Evolutionary conservation across 2,888 invertebrate species (phyloP).

Genomic region (Agriotes lineatus): DNA sequence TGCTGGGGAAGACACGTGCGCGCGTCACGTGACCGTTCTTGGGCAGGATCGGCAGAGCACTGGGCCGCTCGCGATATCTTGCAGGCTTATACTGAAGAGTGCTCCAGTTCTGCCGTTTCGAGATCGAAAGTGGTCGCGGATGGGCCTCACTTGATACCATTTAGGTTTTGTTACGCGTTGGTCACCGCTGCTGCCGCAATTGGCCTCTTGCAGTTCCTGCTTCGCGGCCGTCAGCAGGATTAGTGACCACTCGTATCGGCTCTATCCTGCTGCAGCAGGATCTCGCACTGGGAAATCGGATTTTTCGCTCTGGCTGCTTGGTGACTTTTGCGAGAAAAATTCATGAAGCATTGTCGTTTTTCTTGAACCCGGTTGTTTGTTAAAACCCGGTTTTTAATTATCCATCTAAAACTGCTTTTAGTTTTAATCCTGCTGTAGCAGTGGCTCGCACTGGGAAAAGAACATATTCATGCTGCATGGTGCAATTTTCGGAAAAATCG

Average conservation of each 20-base stretch:
- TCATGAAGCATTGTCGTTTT: no score
- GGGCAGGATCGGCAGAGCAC: conserved; percentile 60
- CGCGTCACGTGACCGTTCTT: conserved; percentile 52
- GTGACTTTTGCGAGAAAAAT: no score
- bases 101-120: conserved; percentile 62
- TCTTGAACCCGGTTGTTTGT: no score
- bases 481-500: no score
- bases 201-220: conserved; percentile 58
- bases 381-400: no score
- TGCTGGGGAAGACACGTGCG: conserved; percentile 48
- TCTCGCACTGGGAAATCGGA: no score
- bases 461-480: no score
- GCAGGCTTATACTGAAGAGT: conserved; percentile 62
- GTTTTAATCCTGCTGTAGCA: no score
- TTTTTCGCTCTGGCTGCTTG: no score
- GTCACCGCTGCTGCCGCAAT: conserved; percentile 53
- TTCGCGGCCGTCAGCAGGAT: conserved; percentile 48
- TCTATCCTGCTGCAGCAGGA: conserved; percentile 11
- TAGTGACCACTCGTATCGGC: background rate
- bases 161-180: conserved; percentile 58
- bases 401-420: no score
- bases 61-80: conserved; percentile 60
- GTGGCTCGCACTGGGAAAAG: no score
- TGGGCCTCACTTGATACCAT: conserved; percentile 62
- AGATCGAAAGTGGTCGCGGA: conserved; percentile 65